Conservation (phyloP, 1,140 invertebrate genomes). For the Sycophila sp. region DNA sequence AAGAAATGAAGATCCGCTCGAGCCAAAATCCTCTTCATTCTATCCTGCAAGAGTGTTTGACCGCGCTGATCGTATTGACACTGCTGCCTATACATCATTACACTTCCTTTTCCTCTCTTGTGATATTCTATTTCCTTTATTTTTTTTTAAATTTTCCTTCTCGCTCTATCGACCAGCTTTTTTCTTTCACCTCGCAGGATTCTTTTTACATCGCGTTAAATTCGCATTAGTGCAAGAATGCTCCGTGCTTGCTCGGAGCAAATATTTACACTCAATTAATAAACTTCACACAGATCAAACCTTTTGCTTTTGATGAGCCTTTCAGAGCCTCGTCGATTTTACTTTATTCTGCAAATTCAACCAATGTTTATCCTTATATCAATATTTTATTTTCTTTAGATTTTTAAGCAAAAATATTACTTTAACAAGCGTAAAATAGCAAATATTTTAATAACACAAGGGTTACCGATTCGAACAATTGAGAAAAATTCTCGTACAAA, state of each 20-base stretch:
- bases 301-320: not conserved
- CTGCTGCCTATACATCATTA: not conserved
- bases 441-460: too few species aligned
- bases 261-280: slow-evolving; percentile 23
- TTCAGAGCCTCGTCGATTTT: not conserved
- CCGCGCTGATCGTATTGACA: slow-evolving; percentile 27
- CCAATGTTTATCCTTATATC: too few species aligned
- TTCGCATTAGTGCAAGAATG: not conserved
- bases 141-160: not conserved
- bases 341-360: too few species aligned
- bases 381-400: too few species aligned
- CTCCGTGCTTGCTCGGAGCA: not conserved
- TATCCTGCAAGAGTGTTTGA: slow-evolving; percentile 8
- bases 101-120: not conserved
- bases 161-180: not conserved
- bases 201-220: not conserved
- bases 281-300: not conserved
- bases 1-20: not conserved
- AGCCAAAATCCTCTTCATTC: slow-evolving; percentile 3
- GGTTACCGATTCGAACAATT: too few species aligned
- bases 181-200: too few species aligned
- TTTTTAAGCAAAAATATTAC: too few species aligned
- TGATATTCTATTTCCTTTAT: not conserved
- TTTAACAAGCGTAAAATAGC: too few species aligned
- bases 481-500: too few species aligned